These are phyloP conservation scores for Panthera tigris DNA, from an alignment of 2,113 vertebrate genomes.

Conservation along the genomic window DNA sequence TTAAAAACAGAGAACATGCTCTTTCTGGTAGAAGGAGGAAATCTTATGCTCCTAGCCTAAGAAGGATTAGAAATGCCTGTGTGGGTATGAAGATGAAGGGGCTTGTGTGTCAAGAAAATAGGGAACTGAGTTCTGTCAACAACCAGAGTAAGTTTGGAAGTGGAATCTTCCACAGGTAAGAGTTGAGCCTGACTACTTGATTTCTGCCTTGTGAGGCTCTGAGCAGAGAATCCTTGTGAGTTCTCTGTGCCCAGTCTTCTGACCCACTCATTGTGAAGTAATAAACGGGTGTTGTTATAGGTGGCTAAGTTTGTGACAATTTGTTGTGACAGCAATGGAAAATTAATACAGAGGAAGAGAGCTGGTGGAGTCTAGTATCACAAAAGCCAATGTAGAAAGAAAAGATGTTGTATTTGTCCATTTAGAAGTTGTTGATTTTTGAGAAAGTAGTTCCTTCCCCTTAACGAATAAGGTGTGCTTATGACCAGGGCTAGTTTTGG, in stretches of 20 bases:
- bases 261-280: not conserved
- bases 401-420: not conserved
- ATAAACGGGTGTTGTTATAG: not conserved
- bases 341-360: not conserved
- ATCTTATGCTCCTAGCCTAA: not conserved
- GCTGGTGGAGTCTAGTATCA: not conserved
- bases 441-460: not conserved
- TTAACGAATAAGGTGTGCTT: not conserved
- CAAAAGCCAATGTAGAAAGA: not conserved
- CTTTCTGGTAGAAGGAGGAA: not conserved
- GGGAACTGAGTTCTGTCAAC: not conserved
- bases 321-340: not conserved
- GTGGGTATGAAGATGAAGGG: not conserved
- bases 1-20: not conserved
- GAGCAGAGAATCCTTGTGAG: not conserved
- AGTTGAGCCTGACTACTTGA: not conserved
- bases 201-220: not conserved
- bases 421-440: conserved; percentile 12
- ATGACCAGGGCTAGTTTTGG: not conserved
- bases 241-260: not conserved
- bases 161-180: not conserved
- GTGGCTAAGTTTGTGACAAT: not conserved
- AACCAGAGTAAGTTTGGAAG: not conserved
- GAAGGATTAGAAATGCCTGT: not conserved
- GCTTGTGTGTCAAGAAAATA: not conserved